These are phyloP conservation scores for Coptodon rendalli DNA, from an alignment of 2,113 vertebrate species.

Conservation along the genomic window DNA sequence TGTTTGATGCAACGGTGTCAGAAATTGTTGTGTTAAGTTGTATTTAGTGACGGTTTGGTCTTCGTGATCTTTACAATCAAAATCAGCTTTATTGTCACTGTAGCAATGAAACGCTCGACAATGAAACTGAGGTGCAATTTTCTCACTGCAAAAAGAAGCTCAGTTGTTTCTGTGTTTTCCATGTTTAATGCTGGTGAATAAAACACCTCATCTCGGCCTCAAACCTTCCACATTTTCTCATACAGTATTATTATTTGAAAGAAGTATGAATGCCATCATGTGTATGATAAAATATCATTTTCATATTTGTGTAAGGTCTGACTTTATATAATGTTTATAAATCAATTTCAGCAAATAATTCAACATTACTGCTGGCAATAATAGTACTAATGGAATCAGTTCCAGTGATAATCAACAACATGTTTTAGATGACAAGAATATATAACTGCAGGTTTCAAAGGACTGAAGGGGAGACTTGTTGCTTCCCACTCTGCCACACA, in stretches of 20 bases:
- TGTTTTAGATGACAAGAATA: neutral
- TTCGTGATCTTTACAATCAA: neutral
- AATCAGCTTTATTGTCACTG: neutral
- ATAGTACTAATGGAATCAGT: neutral
- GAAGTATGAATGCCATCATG: neutral
- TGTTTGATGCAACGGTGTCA: neutral
- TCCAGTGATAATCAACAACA: neutral
- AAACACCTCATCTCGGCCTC: neutral
- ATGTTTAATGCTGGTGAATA: rapidly evolving
- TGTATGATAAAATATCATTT: rapidly evolving
- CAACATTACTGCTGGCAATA: neutral
- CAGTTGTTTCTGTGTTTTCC: neutral
- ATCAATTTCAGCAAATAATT: neutral
- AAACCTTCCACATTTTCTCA: neutral
- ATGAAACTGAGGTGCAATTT: neutral
- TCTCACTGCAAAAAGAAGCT: neutral
- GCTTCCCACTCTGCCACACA: neutral
- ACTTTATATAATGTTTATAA: neutral
- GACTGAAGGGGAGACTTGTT: neutral
- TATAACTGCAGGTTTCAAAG: neutral
- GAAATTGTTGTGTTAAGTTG: neutral
- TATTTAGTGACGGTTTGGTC: neutral
- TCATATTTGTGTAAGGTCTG: neutral
- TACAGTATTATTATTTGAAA: neutral
- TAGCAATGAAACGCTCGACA: neutral